A percentile compares a stretch with the other conserved stretches of the same genome.
These are phyloP conservation scores for Leontocebus nigricollis DNA, from an alignment of 2,797 vertebrate genomes.

Conservation along the genomic window DNA sequence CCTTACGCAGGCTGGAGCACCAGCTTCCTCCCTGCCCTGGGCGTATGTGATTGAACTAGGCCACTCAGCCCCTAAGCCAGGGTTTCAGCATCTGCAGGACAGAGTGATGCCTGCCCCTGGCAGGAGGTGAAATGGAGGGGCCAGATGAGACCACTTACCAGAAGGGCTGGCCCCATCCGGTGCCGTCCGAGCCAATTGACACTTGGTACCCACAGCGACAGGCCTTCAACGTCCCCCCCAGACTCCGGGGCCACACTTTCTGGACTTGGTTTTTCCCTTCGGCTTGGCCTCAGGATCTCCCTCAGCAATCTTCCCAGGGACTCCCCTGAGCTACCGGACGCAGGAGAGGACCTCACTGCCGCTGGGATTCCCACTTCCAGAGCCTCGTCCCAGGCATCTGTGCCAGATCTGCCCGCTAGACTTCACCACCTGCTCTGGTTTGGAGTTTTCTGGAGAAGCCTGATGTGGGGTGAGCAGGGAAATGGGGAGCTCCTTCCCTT, in stretches of 20 bases:
- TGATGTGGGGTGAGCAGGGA: background rate
- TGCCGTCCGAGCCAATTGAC: accelerated
- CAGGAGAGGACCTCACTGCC: background rate
- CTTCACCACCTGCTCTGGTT: background rate
- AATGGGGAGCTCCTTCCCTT: accelerated
- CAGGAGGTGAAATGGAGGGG: background rate
- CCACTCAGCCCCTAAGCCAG: background rate
- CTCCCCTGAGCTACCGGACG: too few relatives aligned
- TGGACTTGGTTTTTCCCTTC: accelerated
- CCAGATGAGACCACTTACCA: background rate
- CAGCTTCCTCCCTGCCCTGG: accelerated
- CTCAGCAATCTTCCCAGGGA: background rate
- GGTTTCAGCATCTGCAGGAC: accelerated
- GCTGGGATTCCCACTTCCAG: background rate
- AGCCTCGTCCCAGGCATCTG: background rate
- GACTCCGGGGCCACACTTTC: accelerated
- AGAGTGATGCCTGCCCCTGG: accelerated
- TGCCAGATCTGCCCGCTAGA: background rate
- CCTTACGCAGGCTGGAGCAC: background rate
- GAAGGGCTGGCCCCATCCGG: background rate
- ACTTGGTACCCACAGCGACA: accelerated
- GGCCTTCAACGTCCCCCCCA: accelerated
- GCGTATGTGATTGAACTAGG: background rate
- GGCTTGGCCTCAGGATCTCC: background rate
- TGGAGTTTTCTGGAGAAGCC: background rate